Evolutionary conservation across 2,888 invertebrate species (phyloP).

Genomic region (Coecobrya sp.): DNA sequence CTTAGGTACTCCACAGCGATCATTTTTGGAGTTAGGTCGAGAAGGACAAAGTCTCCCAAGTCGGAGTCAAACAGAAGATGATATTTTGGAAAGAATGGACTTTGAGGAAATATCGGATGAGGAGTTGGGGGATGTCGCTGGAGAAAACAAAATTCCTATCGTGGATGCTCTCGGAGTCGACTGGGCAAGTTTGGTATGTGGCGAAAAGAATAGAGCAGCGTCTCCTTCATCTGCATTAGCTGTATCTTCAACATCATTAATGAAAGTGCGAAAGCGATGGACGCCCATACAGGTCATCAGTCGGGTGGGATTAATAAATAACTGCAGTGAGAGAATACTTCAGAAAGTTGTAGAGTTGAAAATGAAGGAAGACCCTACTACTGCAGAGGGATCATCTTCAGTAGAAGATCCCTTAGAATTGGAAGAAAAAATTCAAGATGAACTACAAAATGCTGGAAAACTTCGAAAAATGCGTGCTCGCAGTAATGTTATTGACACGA

Average conservation of each 20-base stretch:
- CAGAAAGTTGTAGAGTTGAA: conserved; percentile 86
- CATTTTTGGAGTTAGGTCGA: conserved; percentile 52
- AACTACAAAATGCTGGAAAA: conserved; percentile 80
- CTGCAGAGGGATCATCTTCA: not conserved
- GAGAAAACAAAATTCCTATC: conserved; percentile 91
- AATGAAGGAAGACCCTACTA: conserved; percentile 75
- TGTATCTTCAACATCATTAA: conserved; percentile 84
- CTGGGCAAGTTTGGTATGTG: conserved; percentile 94
- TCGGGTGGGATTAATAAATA: conserved; percentile 90
- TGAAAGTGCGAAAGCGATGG: conserved; percentile 92
- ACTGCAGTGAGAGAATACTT: conserved; percentile 63
- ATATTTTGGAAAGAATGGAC: conserved; percentile 93
- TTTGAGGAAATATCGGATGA: conserved; percentile 97
- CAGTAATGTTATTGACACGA: conserved; percentile 80
- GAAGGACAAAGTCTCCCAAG: conserved; percentile 81
- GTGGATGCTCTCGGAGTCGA: conserved; percentile 98
- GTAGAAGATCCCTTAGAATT: conserved; percentile 75
- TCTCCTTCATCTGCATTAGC: conserved; percentile 88
- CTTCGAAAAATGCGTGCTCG: conserved; percentile 77
- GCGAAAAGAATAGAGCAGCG: conserved; percentile 90
- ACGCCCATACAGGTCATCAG: conserved; percentile 91
- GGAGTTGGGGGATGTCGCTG: conserved; percentile 92
- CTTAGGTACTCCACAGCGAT: conserved; percentile 60
- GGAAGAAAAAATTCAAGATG: conserved; percentile 83
- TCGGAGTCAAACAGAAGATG: conserved; percentile 88